Base-by-base conservation (phyloP, 2,113 vertebrate genomes). In the Chloebia gouldiae region DNA sequence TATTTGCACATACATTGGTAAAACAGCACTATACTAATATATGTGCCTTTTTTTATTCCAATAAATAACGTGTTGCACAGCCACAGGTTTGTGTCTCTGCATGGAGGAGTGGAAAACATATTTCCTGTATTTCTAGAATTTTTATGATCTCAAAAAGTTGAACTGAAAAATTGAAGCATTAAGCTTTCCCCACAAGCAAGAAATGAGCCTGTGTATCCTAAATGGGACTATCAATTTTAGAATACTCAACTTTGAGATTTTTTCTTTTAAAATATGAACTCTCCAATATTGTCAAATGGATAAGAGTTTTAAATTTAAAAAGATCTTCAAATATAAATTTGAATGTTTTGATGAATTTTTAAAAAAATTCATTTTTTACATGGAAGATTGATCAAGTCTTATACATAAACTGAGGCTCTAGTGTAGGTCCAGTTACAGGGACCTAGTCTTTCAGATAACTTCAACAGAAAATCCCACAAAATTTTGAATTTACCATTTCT, bases 61-160 rank as follows among this genome's bases (percentile, higher is more conserved):
- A 51, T 53, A 77, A 91, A 83, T 73, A 71, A 31, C 7, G 22
- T 49, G 24, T 51, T 59, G 40, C 15, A 21, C 0, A 1, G 53
- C 39, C 61, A 78, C 31, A 71, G 39, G 60, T 75, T 91, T 91
- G 47, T 79, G 56, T 37, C 15, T 95, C 49, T 71, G 53, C 13
- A 44, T 25, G 15, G 11, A 91, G 78, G 49, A 92, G 47, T 78
- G 81, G 84, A 91, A 95, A 92, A 92, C 28, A 93, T 54, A 83
- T 88, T 92, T 95, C 66, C 88, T 61, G 47, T 89, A 12, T 86
- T 96, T 81, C 68, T 66, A 81, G 37, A 61, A 78, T 17, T 8
- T 59, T 95, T 81, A 66, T 0, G 2, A n/a, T 84, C 47, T 78
- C 69, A 75, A 78, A 57, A 89, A 50, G 37, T 45, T 86, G 27